These are phyloP conservation scores for Drosophila miranda DNA, from an alignment of 1,140 invertebrate genomes.

Conservation along the genomic window DNA sequence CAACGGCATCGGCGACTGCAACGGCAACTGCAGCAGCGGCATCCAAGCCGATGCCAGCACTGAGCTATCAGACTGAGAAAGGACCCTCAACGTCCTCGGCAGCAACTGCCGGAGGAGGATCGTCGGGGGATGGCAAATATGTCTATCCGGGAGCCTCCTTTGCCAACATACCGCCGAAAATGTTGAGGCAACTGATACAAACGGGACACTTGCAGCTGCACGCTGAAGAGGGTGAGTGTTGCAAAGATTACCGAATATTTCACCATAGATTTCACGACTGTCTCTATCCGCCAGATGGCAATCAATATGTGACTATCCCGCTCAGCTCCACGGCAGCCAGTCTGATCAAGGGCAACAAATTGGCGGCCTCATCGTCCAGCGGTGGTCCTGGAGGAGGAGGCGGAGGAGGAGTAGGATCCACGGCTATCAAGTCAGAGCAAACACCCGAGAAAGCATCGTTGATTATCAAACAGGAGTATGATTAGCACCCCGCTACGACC, in stretches of 20 bases:
- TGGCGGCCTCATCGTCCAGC: constrained; percentile 13
- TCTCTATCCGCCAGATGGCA: constrained; percentile 49
- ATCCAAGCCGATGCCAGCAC: constrained; percentile 52
- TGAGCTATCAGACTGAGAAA: constrained; percentile 69
- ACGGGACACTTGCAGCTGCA: constrained; percentile 78
- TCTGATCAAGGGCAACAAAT: constrained; percentile 62
- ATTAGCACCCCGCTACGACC: constrained; percentile 46
- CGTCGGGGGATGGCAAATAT: constrained; percentile 61
- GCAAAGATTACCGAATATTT: background rate
- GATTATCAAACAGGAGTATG: constrained; percentile 68
- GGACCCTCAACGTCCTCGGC: constrained; percentile 52
- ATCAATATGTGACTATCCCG: constrained; percentile 78
- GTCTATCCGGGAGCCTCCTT: constrained; percentile 69
- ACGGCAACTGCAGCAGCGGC: constrained; percentile 17
- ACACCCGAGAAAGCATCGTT: constrained; percentile 42
- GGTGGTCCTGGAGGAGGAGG: constrained; percentile 2
- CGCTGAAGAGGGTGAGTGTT: constrained; percentile 68
- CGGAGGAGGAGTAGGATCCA: constrained; percentile 10
- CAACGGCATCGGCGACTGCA: constrained; percentile 12
- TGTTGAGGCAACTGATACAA: constrained; percentile 76
- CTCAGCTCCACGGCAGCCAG: constrained; percentile 64
- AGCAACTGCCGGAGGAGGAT: constrained; percentile 5
- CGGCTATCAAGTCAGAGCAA: constrained; percentile 48
- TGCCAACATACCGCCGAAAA: constrained; percentile 74
- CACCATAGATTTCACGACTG: background rate